Percentiles rank a stretch among this genome's conserved stretches.
Evolutionary conservation across 1,140 invertebrate species (phyloP).

Genomic region (Micrasema longulum): DNA sequence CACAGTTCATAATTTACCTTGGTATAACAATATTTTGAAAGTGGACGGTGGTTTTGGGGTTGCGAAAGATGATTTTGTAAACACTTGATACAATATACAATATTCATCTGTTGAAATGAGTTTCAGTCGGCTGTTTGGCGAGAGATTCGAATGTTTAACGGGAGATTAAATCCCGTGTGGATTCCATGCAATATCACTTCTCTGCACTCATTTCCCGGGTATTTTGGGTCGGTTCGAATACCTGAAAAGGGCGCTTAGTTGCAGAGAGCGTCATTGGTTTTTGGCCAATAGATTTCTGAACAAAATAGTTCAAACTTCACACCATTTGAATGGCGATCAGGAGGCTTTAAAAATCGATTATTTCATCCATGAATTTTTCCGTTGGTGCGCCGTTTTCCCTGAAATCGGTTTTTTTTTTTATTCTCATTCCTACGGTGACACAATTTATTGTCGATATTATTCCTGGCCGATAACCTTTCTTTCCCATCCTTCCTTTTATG

Average conservation of each 20-base stretch:
- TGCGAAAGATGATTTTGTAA: not conserved
- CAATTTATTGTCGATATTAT: not conserved
- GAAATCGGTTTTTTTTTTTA: not conserved
- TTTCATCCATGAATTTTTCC: too few species aligned
- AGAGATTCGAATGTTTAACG: conserved; percentile 13
- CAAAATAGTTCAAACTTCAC: conserved; percentile 26
- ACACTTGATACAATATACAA: too few species aligned
- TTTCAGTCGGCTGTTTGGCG: not conserved
- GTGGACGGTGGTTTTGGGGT: not conserved
- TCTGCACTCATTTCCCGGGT: conserved; percentile 23
- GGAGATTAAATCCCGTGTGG: conserved; percentile 7
- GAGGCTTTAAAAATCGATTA: too few species aligned
- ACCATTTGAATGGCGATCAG: not conserved
- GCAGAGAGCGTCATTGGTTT: conserved; percentile 6
- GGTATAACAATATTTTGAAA: not conserved
- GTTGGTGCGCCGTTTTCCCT: not conserved
- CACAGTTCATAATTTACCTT: not conserved
- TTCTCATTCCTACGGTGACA: not conserved
- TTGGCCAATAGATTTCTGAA: conserved; percentile 20
- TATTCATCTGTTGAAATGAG: not conserved
- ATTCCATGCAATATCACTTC: conserved; percentile 34
- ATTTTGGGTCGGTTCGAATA: conserved; percentile 12
- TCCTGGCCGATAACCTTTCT: too few species aligned
- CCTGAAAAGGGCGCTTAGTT: conserved; percentile 32
- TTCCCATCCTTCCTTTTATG: too few species aligned